Percentiles rank a stretch among this genome's conserved stretches.
phyloP scores from a whole-genome alignment of 2,113 vertebrate species.

The Pycnonotus jocosus region DNA sequence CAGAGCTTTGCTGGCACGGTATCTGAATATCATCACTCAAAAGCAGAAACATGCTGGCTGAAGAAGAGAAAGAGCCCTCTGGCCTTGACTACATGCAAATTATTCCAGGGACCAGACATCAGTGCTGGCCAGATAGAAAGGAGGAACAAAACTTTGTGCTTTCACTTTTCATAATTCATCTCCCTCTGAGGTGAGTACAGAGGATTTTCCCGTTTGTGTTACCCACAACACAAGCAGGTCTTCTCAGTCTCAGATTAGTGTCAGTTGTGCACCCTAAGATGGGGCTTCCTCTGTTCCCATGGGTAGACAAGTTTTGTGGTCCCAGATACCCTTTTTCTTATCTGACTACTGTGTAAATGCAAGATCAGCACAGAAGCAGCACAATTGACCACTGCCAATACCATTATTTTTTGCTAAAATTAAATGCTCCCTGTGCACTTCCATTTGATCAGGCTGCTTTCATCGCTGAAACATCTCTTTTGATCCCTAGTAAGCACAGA shows the following conservation, averaged over 20 bases:
- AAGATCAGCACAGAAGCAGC: background rate
- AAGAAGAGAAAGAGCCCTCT: background rate
- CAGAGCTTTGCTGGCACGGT: background rate
- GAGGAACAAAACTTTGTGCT: background rate
- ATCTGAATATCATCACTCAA: background rate
- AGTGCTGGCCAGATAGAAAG: background rate
- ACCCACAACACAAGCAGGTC: background rate
- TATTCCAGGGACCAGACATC: accelerated
- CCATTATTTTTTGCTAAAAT: background rate
- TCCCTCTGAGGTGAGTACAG: background rate
- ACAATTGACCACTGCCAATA: background rate
- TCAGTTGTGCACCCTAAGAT: background rate
- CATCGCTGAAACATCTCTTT: background rate
- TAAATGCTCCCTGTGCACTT: background rate
- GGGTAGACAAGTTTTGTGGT: background rate
- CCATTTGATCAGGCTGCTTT: background rate
- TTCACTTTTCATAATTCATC: background rate
- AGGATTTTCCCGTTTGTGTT: background rate
- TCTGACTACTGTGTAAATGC: background rate
- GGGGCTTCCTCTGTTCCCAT: background rate
- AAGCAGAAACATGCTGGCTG: background rate
- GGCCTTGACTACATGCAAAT: background rate
- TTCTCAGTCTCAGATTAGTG: background rate
- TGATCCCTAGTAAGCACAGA: background rate
- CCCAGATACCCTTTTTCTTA: background rate